Evolutionary conservation across 1,140 invertebrate species (phyloP), one percentile per base, ranked within the genome.

Genomic region (Bombus difficillimus): DNA sequence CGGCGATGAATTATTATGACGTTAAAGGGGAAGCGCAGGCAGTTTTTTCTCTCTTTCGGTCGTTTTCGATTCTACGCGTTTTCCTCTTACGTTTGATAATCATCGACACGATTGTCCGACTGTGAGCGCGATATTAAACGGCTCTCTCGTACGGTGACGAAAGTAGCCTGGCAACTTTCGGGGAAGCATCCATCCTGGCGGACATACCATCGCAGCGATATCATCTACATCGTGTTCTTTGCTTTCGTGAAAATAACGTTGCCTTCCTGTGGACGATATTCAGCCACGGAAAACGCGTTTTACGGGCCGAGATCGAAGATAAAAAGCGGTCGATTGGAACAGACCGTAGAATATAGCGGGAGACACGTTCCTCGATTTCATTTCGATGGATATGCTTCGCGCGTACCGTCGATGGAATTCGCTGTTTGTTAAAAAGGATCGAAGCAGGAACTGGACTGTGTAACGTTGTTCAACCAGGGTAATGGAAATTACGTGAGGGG

Each of bases 1-100:
- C 89, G 79, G 47, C 81, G 82, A 78, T 91, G 91, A 93, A 93
- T 92, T 92, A 92, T 93, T 90, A 88, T 91, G 87, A 92, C 90
- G 89, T 92, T 92, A 90, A 86, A 66, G 80, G 80, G 82, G 78
- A 86, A 86, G 66, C 74, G 57, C 34, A 34, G 83, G 32, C 13
- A 25, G 75, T 72, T 84, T 89, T 80, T 81, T 87, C 43, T 37
- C 4, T 4, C 28, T 62, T 62, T n/a, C 59, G 28, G 5, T 28
- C 64, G 43, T 43, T 85, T 74, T 53, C 69, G 76, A 87, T 88
- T 64, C 72, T 34, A 71, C 76, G 53, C 75, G 69, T 82, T 87
- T 59, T 69, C 74, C 76, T n/a, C 10, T 86, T 76, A 66, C 83
- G 71, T 64, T 87, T 86, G 87, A 89, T 90, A 90, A 91, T 91